Base-by-base conservation (phyloP, 2,888 invertebrate species). In the Achlya flavicornis region DNA sequence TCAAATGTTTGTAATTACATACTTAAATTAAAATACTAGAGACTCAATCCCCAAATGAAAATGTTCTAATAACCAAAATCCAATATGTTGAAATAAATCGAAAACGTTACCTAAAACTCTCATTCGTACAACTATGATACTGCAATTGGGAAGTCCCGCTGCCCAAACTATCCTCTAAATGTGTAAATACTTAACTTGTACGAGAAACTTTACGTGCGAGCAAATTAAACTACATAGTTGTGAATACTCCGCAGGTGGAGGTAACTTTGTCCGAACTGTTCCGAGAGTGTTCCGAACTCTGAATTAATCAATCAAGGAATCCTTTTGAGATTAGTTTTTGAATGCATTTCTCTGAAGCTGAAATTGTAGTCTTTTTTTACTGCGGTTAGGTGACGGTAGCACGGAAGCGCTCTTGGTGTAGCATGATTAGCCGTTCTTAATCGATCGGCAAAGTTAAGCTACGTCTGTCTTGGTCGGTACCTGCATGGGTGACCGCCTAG, bases 201-300 rank as follows among this genome's bases (percentile, higher is more conserved):
- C 60, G 60, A 19, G 60, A 12, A 60, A 60, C 60, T 60, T 41
- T 41, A 53, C 53, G 19, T 53, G 43, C 41, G 11, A 43, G 26
- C 43, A 41, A 60, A 60, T 60, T 60, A 60, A 60, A 43, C 60
- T 41, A 35, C 60, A 60, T 41, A 60, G 60, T 60, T 60, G 41
- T 41, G 35, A 33, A 35, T 59, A 41, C 14, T 16, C 41, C 41
- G 16, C 35, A 38, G 41, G 60, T 19, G 38, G 12, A 46, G n/a
- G 26, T 14, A 64, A 16, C 69, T 61, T 70, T 61, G 63, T 71
- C 72, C 61, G 16, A 41, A 69, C 72, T 72, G 69, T 63, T 60
- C 63, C 46, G 10, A n/a, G 46, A 26, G 43, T 57, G 16, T 5
- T 57, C 57, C 67, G 19, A 65, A 70, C 12, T 12, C 41, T 71